A percentile compares a stretch with the other conserved stretches of the same genome.
These are phyloP conservation scores for Ischnura elegans DNA, from an alignment of 2,888 invertebrate genomes.

Conservation along the genomic window DNA sequence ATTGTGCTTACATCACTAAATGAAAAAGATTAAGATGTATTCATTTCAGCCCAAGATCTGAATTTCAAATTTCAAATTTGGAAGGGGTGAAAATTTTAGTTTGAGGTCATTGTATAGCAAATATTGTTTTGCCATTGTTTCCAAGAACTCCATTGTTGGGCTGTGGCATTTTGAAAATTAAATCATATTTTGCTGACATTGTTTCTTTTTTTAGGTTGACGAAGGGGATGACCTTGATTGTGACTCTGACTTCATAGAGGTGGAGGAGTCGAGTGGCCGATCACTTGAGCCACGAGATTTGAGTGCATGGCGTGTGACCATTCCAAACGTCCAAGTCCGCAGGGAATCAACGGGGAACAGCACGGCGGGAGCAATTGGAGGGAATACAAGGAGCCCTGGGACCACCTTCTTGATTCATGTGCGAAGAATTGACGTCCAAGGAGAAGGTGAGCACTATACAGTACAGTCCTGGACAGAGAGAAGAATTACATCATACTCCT, in stretches of 20 bases:
- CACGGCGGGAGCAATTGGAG: conserved; percentile 48
- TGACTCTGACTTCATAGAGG: conserved; percentile 52
- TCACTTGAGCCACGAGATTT: conserved; percentile 79
- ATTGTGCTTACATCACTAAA: too few species aligned
- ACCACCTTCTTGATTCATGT: conserved; percentile 76
- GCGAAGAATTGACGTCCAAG: conserved; percentile 73
- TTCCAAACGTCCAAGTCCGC: conserved; percentile 80
- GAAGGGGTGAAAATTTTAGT: too few species aligned
- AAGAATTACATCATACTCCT: too few species aligned
- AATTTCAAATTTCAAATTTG: too few species aligned
- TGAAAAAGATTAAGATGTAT: too few species aligned
- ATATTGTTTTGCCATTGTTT: too few species aligned
- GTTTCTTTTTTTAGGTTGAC: conserved; percentile 72
- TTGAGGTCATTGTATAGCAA: too few species aligned
- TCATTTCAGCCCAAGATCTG: too few species aligned
- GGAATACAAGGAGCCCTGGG: conserved; percentile 55
- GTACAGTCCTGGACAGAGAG: too few species aligned
- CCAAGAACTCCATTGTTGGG: too few species aligned
- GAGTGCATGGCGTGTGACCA: conserved; percentile 84
- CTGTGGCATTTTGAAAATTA: too few species aligned
- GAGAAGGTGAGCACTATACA: conserved; percentile 69
- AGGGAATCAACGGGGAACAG: conserved; percentile 76
- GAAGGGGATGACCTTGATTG: conserved; percentile 69
- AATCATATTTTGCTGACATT: too few species aligned
- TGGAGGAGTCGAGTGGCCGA: conserved; percentile 45